A percentile compares a stretch with the other conserved stretches of the same genome.
These are phyloP conservation scores for Catocala sponsa DNA, from an alignment of 2,888 invertebrate genomes.

Conservation along the genomic window DNA sequence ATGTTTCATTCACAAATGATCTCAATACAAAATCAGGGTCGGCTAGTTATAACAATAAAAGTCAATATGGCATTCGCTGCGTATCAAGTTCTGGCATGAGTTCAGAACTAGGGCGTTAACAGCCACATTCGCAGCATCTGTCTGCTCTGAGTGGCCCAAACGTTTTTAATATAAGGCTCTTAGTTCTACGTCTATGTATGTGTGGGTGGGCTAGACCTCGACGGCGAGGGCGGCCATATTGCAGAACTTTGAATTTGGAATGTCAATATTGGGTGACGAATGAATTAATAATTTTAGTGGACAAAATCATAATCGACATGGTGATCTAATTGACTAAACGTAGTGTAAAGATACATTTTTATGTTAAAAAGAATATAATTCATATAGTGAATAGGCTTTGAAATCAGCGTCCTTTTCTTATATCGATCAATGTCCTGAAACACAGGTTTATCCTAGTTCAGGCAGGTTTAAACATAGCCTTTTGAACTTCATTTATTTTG, in stretches of 20 bases:
- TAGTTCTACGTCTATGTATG: constrained; percentile 16
- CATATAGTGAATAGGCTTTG: no score
- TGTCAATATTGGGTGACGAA: not conserved
- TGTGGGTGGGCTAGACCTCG: not conserved
- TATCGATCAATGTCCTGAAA: no score
- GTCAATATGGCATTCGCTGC: constrained; percentile 59
- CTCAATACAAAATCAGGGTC: constrained; percentile 1
- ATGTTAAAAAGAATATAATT: no score
- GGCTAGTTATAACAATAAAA: constrained; percentile 68
- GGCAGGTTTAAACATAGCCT: no score
- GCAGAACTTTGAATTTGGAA: constrained; percentile 3
- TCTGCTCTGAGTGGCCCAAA: constrained; percentile 57
- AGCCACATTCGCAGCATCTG: constrained; percentile 79
- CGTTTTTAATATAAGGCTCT: constrained; percentile 76
- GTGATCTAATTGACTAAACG: no score
- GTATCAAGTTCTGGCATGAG: constrained; percentile 73
- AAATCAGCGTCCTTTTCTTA: no score
- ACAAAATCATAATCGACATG: no score
- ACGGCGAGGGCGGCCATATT: not conserved
- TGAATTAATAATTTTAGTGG: no score
- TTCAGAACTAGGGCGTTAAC: constrained; percentile 78
- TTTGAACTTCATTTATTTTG: no score
- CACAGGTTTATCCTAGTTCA: no score
- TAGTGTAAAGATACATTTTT: no score
- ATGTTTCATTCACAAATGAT: not conserved